Evolutionary conservation across 2,797 vertebrate species (phyloP).

Genomic region (Tachyglossus aculeatus): DNA sequence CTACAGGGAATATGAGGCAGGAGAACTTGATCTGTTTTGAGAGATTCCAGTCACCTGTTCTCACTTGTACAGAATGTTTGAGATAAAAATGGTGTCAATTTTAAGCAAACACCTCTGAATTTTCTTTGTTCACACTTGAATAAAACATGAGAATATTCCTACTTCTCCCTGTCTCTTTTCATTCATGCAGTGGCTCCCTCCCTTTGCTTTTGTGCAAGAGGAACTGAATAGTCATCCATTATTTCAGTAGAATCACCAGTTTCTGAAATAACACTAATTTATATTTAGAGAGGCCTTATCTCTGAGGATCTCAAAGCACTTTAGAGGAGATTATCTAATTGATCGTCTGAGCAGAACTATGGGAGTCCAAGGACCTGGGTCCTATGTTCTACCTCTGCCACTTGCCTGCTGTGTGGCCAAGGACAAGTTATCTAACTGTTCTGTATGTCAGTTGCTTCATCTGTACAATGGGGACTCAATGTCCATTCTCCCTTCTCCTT

Average conservation of each 20-base stretch:
- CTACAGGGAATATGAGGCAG: conserved; percentile 65
- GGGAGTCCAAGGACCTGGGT: too few relatives aligned
- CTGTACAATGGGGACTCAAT: too few relatives aligned
- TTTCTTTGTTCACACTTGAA: conserved; percentile 76
- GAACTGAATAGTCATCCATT: conserved; percentile 27
- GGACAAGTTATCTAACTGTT: too few relatives aligned
- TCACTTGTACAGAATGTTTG: conserved; percentile 75
- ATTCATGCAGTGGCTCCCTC: conserved; percentile 57
- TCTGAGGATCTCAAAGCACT: too few relatives aligned
- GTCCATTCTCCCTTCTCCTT: too few relatives aligned
- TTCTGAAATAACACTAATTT: too few relatives aligned
- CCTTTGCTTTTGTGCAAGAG: conserved; percentile 8
- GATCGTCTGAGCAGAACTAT: too few relatives aligned
- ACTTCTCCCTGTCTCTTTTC: conserved; percentile 49
- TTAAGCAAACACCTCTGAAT: conserved; percentile 75
- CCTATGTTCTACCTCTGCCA: too few relatives aligned
- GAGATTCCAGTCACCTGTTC: conserved; percentile 66
- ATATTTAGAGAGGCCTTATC: too few relatives aligned
- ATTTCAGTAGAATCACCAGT: background rate
- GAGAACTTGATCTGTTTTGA: conserved; percentile 67
- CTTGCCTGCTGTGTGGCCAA: too few relatives aligned
- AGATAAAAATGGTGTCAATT: conserved; percentile 72
- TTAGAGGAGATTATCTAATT: too few relatives aligned
- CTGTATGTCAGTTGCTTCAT: too few relatives aligned
- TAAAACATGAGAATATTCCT: conserved; percentile 68